A percentile compares a stretch with the other conserved stretches of the same genome.
Evolutionary conservation across 2,797 vertebrate genomes (phyloP).

Genomic region (Carcharodon carcharias): DNA sequence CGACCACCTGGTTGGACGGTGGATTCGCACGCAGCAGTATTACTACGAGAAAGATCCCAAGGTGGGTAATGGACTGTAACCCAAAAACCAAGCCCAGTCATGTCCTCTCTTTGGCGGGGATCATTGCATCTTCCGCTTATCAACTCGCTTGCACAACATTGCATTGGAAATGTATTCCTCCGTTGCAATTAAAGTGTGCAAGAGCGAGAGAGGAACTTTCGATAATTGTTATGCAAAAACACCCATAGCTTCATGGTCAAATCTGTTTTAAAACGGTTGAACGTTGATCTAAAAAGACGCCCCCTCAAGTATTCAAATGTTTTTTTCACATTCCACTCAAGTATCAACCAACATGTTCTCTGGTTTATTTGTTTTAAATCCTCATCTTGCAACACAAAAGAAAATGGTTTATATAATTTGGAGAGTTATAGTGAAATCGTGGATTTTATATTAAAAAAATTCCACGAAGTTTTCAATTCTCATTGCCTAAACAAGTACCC

Average conservation of each 20-base stretch:
- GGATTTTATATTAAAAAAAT: not conserved
- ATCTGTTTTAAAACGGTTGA: not conserved
- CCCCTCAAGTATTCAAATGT: not conserved
- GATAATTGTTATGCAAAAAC: not conserved
- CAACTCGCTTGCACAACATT: not conserved
- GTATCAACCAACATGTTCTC: not conserved
- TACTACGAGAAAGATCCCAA: conserved; percentile 87
- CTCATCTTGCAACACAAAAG: not conserved
- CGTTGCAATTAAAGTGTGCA: not conserved
- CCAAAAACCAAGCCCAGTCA: not conserved
- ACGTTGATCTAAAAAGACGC: not conserved
- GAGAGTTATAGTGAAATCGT: not conserved
- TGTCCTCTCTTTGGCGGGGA: not conserved
- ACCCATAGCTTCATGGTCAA: not conserved
- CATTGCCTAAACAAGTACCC: not conserved
- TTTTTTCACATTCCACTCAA: not conserved
- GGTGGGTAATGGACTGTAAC: conserved; percentile 52
- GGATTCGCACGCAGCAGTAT: conserved; percentile 91
- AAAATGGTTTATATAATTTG: not conserved
- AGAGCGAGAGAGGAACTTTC: not conserved
- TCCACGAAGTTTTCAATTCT: not conserved
- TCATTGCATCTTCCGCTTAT: not conserved
- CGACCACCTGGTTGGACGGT: conserved; percentile 88
- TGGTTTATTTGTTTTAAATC: not conserved
- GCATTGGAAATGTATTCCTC: not conserved